Evolutionary conservation across 2,888 invertebrate genomes (phyloP), one percentile per base, ranked within the genome.

Genomic region (Tortrix viridana): DNA sequence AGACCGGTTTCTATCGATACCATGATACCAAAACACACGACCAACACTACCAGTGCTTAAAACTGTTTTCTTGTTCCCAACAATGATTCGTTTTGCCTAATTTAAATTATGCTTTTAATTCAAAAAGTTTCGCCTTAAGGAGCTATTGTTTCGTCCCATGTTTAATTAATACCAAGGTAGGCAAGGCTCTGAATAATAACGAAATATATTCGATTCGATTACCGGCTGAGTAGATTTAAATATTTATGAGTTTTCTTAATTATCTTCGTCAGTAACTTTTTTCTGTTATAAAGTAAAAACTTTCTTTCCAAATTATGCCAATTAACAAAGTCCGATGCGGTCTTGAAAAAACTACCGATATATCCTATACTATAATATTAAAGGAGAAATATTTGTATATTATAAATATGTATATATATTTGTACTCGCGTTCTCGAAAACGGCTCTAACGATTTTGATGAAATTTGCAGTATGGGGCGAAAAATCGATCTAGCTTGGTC

Each of bases 11-110:
- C 48, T 6, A 26, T 7, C 5, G 49, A 44, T 56, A 48, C 41
- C 54, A 14, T 18, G 48, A 48, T 48, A 19, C 50, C 50, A 37
- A 20, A 32, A 1, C 18, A 38, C 23, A 26, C 14, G 22, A n/a
- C 23, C 46, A 46, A 23, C 32, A 9, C 49, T 18, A n/a, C 3
- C 32, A 3, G 9, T 12, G 58, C 68, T 65, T 75, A 71, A 84
- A 84, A 81, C 81, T 79, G 80, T 83, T 84, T 81, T 74, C 80
- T 75, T 84, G 81, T 84, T 81, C 70, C 71, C 63, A 79, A 81
- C 79, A 84, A 81, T 82, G 80, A 85, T 82, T 86, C 80, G 74
- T 78, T 85, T 81, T 78, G 70, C 72, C 77, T 79, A 82, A 85
- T 83, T 85, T 83, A 80, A 81, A 83, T 83, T 76, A 79, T 75